These are phyloP conservation scores for Solea senegalensis DNA, from an alignment of 2,113 vertebrate genomes.

Conservation along the genomic window DNA sequence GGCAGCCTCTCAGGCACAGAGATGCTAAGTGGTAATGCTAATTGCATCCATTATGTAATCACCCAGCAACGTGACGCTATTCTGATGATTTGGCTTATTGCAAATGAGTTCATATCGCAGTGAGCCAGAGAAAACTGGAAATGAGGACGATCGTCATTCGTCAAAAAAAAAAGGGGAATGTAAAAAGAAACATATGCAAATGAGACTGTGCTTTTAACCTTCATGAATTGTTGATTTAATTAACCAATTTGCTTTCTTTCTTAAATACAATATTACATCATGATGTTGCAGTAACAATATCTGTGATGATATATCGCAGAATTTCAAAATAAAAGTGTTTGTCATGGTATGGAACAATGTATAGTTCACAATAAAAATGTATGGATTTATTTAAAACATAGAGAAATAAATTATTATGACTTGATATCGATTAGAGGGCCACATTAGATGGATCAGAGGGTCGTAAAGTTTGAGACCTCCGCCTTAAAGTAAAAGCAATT, in stretches of 20 bases:
- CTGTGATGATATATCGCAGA: too few species aligned
- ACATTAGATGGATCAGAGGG: too few species aligned
- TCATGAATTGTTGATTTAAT: conserved; percentile 1
- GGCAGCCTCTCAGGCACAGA: conserved; percentile 44
- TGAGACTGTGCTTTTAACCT: neutral
- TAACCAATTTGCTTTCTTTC: neutral
- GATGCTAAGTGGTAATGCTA: conserved; percentile 67
- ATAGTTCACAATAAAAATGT: too few species aligned
- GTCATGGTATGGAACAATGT: too few species aligned
- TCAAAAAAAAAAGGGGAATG: neutral
- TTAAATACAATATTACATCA: too few species aligned
- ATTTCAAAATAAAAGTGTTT: too few species aligned
- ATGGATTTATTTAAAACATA: too few species aligned
- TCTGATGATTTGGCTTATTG: neutral
- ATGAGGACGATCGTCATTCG: neutral
- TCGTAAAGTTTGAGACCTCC: too few species aligned
- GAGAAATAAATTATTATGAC: too few species aligned
- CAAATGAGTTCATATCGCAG: conserved; percentile 4
- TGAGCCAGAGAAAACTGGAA: neutral
- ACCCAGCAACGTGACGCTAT: conserved; percentile 17
- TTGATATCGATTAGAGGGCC: too few species aligned
- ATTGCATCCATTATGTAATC: conserved; percentile 61
- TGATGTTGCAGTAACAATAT: too few species aligned
- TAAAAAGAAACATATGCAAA: conserved; percentile 10
- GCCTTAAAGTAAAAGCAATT: conserved; percentile 20